Evolutionary conservation across 2,888 invertebrate species (phyloP), one percentile per base, ranked within the genome.

Genomic region (Brachyptera risi): DNA sequence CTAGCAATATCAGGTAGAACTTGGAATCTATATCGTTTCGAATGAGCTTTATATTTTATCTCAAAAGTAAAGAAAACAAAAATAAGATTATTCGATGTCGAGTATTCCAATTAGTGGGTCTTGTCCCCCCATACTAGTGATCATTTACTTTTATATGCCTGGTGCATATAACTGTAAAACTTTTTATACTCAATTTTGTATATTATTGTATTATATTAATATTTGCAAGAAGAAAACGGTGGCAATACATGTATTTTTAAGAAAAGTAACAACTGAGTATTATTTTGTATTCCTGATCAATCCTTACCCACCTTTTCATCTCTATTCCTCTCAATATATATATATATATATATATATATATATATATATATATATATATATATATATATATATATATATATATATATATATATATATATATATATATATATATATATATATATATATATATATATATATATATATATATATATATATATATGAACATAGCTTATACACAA

Each of bases 151-250:
- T 3, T 19, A n/a, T n/a, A n/a, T 31, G 19, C 50, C 4, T 17
- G 9, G 17, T 49, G 15, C 27, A 31, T 51, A 51, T n/a, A n/a
- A 9, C 9, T 27, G 50, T 31, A 51, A 27, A 27, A 27, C 17
- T 63, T 63, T 63, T 60, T 63, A 51, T 63, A 60, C 60, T 47
- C 47, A 60, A 44, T n/a, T 51, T 47, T 62, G 56, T 62, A 62
- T 59, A 54, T 27, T 26, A 26, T 51, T 51, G 24, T 23, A 26
- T 26, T 63, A 58, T 59, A 56, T 27, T 49, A 50, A 38, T 56
- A 59, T 64, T 64, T 64, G 64, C 64, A n/a, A n/a, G n/a, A 64
- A 64, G 62, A 62, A 64, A 64, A 64, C 64, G 64, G 64, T 64
- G 64, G 64, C 64, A 64, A 64, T 64, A 64, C 61, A 64, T 63